Percentiles rank a stretch among this genome's conserved stretches.
phyloP scores from a whole-genome alignment of 2,888 invertebrate species.

The Polydrusus cervinus region DNA sequence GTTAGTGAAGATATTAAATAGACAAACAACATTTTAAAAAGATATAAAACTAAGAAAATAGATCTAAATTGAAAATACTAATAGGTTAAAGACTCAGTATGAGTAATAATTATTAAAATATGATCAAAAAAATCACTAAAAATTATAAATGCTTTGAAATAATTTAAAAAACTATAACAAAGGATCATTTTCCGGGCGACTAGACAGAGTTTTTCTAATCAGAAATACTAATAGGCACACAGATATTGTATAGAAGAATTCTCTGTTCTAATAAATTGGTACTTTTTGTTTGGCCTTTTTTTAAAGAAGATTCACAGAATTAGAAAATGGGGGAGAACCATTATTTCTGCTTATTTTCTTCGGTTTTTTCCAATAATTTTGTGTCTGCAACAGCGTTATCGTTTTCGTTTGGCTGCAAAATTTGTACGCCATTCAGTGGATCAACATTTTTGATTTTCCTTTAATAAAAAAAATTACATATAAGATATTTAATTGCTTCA shows the following conservation, averaged over 20 bases:
- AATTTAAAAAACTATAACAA: not conserved
- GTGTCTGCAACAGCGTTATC: slow-evolving; percentile 2
- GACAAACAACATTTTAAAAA: not conserved
- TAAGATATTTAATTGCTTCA: no score
- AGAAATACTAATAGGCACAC: slow-evolving; percentile 12
- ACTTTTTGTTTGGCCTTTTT: not conserved
- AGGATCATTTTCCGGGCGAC: not conserved
- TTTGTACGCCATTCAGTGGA: slow-evolving; percentile 10
- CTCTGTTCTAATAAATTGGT: not conserved
- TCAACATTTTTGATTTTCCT: slow-evolving; percentile 7
- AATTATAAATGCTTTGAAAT: not conserved
- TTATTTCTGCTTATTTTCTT: slow-evolving; percentile 7
- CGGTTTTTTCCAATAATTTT: slow-evolving; percentile 6
- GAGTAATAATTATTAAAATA: slow-evolving; percentile 23
- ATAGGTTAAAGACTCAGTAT: slow-evolving; percentile 18
- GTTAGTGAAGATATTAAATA: no score
- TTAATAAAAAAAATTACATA: no score
- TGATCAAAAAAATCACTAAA: slow-evolving; percentile 21
- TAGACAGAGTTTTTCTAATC: slow-evolving; percentile 1
- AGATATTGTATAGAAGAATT: not conserved
- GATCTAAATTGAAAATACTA: slow-evolving; percentile 10
- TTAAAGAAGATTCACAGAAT: not conserved
- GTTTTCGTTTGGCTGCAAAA: slow-evolving; percentile 12
- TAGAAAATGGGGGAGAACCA: not conserved
- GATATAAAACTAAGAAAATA: slow-evolving; percentile 6